These are phyloP conservation scores for Hydropsyche betteni DNA, from an alignment of 2,888 invertebrate genomes.

Conservation along the genomic window DNA sequence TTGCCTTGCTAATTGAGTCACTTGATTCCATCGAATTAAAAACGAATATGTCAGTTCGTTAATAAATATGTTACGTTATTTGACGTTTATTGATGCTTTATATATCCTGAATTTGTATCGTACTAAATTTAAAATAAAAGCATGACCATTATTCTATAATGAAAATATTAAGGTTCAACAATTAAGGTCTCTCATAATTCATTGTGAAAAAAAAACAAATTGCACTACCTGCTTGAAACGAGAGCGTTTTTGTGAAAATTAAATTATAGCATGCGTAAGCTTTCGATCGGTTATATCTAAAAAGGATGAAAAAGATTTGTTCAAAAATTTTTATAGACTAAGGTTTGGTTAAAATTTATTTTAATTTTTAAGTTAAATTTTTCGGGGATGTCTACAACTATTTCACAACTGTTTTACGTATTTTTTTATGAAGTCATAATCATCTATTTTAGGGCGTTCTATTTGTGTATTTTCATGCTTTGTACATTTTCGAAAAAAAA, in stretches of 20 bases:
- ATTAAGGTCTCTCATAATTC: constrained; percentile 33
- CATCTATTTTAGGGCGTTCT: too few relatives aligned
- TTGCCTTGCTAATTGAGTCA: constrained; percentile 31
- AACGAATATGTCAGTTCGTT: constrained; percentile 9
- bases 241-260: too few relatives aligned
- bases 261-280: too few relatives aligned
- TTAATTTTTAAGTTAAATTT: neutral
- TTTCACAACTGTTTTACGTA: too few relatives aligned
- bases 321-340: too few relatives aligned
- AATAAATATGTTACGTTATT: neutral
- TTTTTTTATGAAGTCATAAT: too few relatives aligned
- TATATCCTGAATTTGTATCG: neutral
- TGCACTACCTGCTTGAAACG: neutral
- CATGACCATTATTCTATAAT: constrained; percentile 11
- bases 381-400: neutral
- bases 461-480: too few relatives aligned
- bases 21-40: constrained; percentile 1
- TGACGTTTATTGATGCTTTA: neutral
- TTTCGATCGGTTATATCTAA: too few relatives aligned
- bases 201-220: neutral
- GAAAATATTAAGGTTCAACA: constrained; percentile 12
- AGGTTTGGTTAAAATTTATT: too few relatives aligned
- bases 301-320: too few relatives aligned
- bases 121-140: neutral
- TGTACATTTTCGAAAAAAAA: too few relatives aligned